phyloP scores from a whole-genome alignment of 2,888 invertebrate species.

The Synanthedon tipuliformis region DNA sequence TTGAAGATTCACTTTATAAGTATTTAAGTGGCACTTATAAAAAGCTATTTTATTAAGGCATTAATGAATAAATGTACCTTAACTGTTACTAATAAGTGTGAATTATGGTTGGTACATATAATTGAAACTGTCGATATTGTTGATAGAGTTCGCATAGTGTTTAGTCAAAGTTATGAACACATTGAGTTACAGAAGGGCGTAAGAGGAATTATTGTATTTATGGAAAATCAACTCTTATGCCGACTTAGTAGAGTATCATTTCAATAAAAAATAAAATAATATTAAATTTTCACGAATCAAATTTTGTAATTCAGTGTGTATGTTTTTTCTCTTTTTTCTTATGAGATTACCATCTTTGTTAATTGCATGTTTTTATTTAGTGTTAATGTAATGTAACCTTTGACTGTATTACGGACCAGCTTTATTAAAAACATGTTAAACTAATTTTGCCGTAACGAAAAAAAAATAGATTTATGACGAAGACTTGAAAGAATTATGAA shows the following conservation, averaged over 20 bases:
- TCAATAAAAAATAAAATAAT: too few relatives aligned
- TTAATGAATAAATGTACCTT: neutral
- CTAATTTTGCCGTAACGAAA: neutral
- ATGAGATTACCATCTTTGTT: slow-evolving; percentile 9
- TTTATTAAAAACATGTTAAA: slow-evolving; percentile 26
- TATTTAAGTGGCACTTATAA: neutral
- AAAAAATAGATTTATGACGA: neutral
- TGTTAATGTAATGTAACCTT: slow-evolving; percentile 23
- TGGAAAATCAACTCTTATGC: too few relatives aligned
- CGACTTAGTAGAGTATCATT: too few relatives aligned
- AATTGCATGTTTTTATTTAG: slow-evolving; percentile 42
- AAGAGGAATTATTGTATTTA: too few relatives aligned
- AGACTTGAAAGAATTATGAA: slow-evolving; percentile 19
- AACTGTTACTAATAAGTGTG: neutral
- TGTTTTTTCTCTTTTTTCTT: neutral
- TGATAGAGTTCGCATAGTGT: slow-evolving; percentile 4
- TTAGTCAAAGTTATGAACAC: slow-evolving; percentile 1
- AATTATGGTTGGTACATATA: neutral
- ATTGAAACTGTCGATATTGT: slow-evolving; percentile 37
- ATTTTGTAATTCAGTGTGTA: neutral
- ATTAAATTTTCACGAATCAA: too few relatives aligned
- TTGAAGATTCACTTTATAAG: neutral
- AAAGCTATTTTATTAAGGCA: neutral
- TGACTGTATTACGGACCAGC: slow-evolving; percentile 54
- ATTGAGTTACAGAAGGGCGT: too few relatives aligned